Evolutionary conservation across 2,797 vertebrate species (phyloP).

Genomic region (Toxotes lorentzi): DNA sequence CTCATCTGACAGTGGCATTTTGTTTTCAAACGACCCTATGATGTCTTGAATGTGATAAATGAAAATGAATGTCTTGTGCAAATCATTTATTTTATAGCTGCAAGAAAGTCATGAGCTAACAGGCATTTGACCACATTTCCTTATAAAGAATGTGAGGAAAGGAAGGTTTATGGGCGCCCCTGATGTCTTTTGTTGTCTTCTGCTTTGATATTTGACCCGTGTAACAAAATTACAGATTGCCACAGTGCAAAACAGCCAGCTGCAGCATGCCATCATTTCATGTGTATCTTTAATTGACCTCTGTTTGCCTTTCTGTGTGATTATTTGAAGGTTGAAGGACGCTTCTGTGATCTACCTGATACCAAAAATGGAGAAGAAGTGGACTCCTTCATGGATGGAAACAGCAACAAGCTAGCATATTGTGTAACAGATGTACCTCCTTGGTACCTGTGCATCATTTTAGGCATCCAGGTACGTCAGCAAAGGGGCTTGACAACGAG

Average conservation of each 20-base stretch:
- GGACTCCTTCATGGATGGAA: conserved; percentile 44
- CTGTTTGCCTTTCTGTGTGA: conserved; percentile 13
- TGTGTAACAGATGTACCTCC: conserved; percentile 91
- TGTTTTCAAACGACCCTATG: not conserved
- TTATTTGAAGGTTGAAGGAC: conserved; percentile 81
- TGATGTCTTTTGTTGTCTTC: not conserved
- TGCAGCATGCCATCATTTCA: not conserved
- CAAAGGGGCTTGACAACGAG: not conserved
- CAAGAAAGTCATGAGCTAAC: not conserved
- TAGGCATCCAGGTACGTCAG: conserved; percentile 93
- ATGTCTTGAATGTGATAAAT: not conserved
- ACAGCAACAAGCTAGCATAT: conserved; percentile 86
- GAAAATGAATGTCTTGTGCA: not conserved
- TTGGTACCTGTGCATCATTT: conserved; percentile 95
- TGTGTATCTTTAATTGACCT: not conserved
- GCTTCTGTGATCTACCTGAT: conserved; percentile 73
- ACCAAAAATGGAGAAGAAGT: conserved; percentile 37
- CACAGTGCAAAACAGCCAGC: not conserved
- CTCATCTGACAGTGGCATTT: not conserved
- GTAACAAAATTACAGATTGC: not conserved
- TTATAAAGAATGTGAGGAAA: not conserved
- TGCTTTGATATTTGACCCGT: not conserved
- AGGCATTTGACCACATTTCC: not conserved
- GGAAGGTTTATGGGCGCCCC: not conserved
- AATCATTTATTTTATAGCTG: not conserved